Evolutionary conservation across 2,797 vertebrate genomes (phyloP).

Genomic region (Sternotherus odoratus): DNA sequence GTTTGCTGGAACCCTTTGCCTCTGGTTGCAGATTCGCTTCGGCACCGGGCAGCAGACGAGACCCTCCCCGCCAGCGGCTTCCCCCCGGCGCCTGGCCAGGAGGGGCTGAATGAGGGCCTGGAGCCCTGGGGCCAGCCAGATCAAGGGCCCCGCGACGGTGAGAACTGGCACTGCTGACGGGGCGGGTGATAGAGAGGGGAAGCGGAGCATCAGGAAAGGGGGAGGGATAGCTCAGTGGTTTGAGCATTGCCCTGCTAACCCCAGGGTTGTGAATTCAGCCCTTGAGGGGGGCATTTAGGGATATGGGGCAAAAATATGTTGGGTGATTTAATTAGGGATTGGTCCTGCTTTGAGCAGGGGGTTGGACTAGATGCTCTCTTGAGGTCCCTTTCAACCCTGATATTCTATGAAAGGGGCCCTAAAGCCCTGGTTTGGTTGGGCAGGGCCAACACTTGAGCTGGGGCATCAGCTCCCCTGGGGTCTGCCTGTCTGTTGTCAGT

Average conservation of each 20-base stretch:
- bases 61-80: conserved; percentile 18
- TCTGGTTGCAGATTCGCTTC: conserved; percentile 73
- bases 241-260: too few species aligned
- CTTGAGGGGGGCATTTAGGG: too few species aligned
- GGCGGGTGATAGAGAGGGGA: background rate
- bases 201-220: background rate
- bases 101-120: background rate
- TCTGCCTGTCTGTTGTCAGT: background rate
- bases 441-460: background rate
- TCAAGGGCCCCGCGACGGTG: background rate
- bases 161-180: background rate
- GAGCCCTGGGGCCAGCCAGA: background rate
- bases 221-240: too few species aligned
- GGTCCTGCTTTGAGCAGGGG: too few species aligned
- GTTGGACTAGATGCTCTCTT: too few species aligned
- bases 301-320: too few species aligned
- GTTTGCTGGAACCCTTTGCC: too few species aligned
- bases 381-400: too few species aligned
- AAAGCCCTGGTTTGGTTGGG: background rate
- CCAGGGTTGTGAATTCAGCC: too few species aligned
- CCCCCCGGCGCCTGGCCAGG: conserved; percentile 15
- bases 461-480: background rate
- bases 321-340: too few species aligned
- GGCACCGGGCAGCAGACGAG: conserved; percentile 45
- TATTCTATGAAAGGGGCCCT: background rate